A percentile compares a stretch with the other conserved stretches of the same genome.
These are phyloP conservation scores for Candidula unifasciata DNA, from an alignment of 2,888 invertebrate species.

Conservation along the genomic window DNA sequence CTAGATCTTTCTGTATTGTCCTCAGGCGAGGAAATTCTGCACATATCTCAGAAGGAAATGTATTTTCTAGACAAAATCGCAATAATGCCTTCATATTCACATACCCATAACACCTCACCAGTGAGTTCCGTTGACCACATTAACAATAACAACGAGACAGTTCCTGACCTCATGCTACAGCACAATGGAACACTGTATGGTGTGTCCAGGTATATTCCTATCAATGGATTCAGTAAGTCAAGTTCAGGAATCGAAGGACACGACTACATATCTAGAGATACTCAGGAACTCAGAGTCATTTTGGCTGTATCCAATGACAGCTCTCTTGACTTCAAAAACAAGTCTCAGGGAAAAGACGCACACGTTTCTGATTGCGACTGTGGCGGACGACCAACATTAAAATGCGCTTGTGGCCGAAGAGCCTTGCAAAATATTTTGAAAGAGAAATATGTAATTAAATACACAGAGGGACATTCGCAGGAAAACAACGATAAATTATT, in stretches of 20 bases:
- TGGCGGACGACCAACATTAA: conserved; percentile 41
- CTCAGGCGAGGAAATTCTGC: neutral
- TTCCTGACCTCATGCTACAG: conserved; percentile 42
- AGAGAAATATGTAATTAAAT: conserved; percentile 29
- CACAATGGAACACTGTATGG: conserved; percentile 33
- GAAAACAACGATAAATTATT: neutral
- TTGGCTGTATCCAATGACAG: conserved; percentile 21
- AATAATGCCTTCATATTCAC: conserved; percentile 40
- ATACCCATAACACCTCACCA: conserved; percentile 35
- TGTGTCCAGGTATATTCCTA: neutral
- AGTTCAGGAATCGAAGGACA: neutral
- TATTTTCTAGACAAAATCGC: conserved; percentile 32
- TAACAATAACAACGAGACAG: conserved; percentile 41
- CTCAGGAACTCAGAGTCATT: neutral
- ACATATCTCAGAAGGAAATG: conserved; percentile 27
- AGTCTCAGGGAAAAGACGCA: neutral
- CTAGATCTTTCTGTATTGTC: neutral
- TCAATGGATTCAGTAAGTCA: neutral
- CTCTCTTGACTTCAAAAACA: conserved; percentile 17
- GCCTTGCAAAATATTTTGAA: conserved; percentile 39
- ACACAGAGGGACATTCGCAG: neutral
- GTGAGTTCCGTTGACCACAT: conserved; percentile 39
- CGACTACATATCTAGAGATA: neutral
- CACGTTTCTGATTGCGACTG: conserved; percentile 15
- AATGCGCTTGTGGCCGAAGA: conserved; percentile 40